Percentiles rank a stretch among this genome's conserved stretches.
These are phyloP conservation scores for Drymodes brunneopygia DNA, from an alignment of 2,113 vertebrate genomes.

Conservation along the genomic window DNA sequence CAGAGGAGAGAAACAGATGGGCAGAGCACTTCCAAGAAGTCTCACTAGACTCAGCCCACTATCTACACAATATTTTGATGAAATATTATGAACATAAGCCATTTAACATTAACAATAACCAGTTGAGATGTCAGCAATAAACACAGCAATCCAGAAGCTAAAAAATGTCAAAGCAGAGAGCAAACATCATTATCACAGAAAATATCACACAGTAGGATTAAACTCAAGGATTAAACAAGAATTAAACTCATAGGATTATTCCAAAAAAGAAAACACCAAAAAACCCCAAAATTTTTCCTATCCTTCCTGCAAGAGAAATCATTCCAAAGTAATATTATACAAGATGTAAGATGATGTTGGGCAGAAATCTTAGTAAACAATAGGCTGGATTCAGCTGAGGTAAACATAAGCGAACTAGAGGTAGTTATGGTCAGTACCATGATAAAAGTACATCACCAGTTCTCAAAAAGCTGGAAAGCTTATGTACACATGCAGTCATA, in stretches of 20 bases:
- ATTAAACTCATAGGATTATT: not conserved
- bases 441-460: not conserved
- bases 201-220: not conserved
- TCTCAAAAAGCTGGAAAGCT: not conserved
- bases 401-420: not conserved
- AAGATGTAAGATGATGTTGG: not conserved
- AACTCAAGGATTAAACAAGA: not conserved
- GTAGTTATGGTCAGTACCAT: not conserved
- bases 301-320: not conserved
- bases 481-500: not conserved
- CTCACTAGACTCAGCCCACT: not conserved
- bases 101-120: not conserved
- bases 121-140: not conserved
- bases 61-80: not conserved
- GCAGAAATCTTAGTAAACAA: not conserved
- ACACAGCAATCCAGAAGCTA: not conserved
- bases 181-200: not conserved
- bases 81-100: not conserved
- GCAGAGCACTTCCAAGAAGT: not conserved
- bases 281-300: not conserved
- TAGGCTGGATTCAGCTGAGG: not conserved
- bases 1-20: conserved; percentile 29
- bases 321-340: not conserved
- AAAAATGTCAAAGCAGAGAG: not conserved
- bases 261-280: not conserved